Base-by-base conservation (phyloP, 2,113 vertebrate genomes). In the Scytalopus superciliaris region DNA sequence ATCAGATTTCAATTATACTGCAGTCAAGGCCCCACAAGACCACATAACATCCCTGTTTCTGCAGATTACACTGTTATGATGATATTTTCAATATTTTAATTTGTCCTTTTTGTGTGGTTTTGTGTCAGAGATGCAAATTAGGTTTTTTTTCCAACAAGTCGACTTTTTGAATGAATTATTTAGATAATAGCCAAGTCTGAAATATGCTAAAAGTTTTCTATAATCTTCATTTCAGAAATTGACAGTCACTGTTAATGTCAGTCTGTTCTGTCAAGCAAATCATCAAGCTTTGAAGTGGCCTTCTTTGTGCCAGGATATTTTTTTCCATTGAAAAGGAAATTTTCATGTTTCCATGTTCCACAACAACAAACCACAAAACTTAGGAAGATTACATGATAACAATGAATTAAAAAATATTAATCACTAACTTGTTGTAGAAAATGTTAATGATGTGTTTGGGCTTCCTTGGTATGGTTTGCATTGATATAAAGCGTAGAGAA, bases 1-100 rank as follows among this genome's bases (percentile, higher is more conserved):
- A 91, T 95, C 68, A 15, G 31, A 91, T 93, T 94, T 91, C 76
- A 95, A 67, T 95, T 95, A 93, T 77, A 31, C 33, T 64, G 63
- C 35, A 67, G 72, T 31, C 74, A 74, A 35, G 47, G 56, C 73
- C 75, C 23, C 60, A 80, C 40, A 94, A 89, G 59, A 74, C 80
- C 42, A 63, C 40, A 40, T 59, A 94, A 85, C 66, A 84, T 57
- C 31, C 64, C 16, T 57, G 5, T 75, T 92, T 94, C 78, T 90
- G 56, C 49, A 81, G 72, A 87, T 90, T 84, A 69, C 72, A 31
- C 60, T 69, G 10, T 35, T 72, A 53, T 60, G 25, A 27, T 53
- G 47, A 47, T 72, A 66, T 75, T 92, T 95, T 75, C 37, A 81
- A 63, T 91, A 85, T 82, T 91, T 76, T 50, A 45, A 35, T 89